Percentiles rank a stretch among this genome's conserved stretches.
These are phyloP conservation scores for Pheosia gnoma DNA, from an alignment of 2,888 invertebrate genomes.

Conservation along the genomic window DNA sequence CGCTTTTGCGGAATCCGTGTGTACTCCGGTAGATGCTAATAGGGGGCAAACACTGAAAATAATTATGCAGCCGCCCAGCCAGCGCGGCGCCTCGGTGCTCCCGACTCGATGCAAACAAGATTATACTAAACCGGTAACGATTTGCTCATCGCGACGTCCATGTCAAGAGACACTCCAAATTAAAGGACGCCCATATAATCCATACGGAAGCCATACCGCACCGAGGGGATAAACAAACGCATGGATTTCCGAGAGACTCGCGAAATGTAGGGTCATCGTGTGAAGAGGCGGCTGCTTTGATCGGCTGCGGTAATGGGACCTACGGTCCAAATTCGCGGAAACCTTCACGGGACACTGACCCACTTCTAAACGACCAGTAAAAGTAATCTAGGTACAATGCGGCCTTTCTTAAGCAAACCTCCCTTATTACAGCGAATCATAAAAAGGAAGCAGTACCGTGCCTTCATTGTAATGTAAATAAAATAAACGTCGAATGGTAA, in stretches of 20 bases:
- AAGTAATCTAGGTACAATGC: slow-evolving; percentile 60
- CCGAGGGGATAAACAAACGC: slow-evolving; percentile 54
- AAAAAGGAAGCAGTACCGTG: slow-evolving; percentile 30
- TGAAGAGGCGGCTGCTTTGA: slow-evolving; percentile 68
- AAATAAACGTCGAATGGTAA: slow-evolving; percentile 22
- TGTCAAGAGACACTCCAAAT: slow-evolving; percentile 34
- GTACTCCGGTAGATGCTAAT: slow-evolving; percentile 50
- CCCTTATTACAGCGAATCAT: slow-evolving; percentile 32
- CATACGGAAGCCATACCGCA: slow-evolving; percentile 29
- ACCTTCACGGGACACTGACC: slow-evolving; percentile 80
- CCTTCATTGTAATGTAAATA: slow-evolving; percentile 29
- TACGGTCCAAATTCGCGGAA: slow-evolving; percentile 71
- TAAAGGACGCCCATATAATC: slow-evolving; percentile 28
- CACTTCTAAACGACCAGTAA: slow-evolving; percentile 67
- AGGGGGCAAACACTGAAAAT: slow-evolving; percentile 56
- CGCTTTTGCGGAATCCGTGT: slow-evolving; percentile 42
- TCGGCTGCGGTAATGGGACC: slow-evolving; percentile 63
- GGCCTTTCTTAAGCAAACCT: slow-evolving; percentile 55
- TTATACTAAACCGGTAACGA: slow-evolving; percentile 35
- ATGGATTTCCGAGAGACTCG: slow-evolving; percentile 58
- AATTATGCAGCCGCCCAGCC: slow-evolving; percentile 53
- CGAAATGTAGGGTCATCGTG: slow-evolving; percentile 56
- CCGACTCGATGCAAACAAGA: slow-evolving; percentile 38
- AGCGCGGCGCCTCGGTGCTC: slow-evolving; percentile 33
- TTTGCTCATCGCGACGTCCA: slow-evolving; percentile 18